Conservation (phyloP, 2,888 invertebrate species). For the Acrobasis suavella region DNA sequence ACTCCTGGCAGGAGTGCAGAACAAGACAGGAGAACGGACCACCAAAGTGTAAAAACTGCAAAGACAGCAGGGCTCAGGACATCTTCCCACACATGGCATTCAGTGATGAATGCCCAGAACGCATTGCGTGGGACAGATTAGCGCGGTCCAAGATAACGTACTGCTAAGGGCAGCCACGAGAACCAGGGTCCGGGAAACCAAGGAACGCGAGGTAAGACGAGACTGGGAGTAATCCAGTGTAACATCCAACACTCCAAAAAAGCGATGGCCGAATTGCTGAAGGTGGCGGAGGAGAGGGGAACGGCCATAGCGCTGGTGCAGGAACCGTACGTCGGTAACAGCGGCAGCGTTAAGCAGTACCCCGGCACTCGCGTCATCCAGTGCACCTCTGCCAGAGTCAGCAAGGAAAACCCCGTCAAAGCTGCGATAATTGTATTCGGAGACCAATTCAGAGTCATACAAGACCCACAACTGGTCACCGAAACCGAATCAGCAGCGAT, state of each 20-base stretch:
- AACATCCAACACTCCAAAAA: slow-evolving; percentile 30
- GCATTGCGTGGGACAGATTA: no score
- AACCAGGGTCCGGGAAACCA: no score
- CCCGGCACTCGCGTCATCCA: slow-evolving; percentile 34
- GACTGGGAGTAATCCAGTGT: no score
- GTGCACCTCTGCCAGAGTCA: slow-evolving; percentile 29
- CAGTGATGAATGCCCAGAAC: no score
- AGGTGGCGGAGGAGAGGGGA: slow-evolving; percentile 24
- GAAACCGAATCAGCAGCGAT: slow-evolving; percentile 34
- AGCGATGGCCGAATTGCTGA: slow-evolving; percentile 35
- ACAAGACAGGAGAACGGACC: not conserved
- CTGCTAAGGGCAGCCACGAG: no score
- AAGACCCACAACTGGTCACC: slow-evolving; percentile 34
- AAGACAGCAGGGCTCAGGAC: no score
- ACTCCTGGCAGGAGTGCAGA: slow-evolving; percentile 28
- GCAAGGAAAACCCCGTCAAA: slow-evolving; percentile 30
- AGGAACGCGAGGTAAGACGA: no score
- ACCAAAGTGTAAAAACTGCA: no score
- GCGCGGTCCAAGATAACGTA: no score
- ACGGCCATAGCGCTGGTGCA: slow-evolving; percentile 34
- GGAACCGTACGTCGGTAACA: slow-evolving; percentile 39
- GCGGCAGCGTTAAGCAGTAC: slow-evolving; percentile 29
- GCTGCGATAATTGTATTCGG: not conserved
- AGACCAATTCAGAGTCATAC: slow-evolving; percentile 26
- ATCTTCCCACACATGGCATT: no score